phyloP scores from a whole-genome alignment of 2,797 vertebrate species.

The Delichon dasypus region DNA sequence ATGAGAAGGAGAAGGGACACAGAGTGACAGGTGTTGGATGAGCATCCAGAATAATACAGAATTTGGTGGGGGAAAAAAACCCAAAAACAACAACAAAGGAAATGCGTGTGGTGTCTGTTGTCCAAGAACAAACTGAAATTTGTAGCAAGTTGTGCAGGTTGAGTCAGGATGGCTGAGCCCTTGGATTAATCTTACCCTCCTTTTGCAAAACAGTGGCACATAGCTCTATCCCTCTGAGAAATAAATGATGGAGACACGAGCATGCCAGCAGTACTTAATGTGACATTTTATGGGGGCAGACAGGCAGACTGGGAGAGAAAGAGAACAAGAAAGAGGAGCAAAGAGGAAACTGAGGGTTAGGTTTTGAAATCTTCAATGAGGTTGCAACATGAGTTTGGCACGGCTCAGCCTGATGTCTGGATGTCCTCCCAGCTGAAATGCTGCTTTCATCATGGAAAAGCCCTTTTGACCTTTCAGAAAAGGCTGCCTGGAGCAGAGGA shows the following conservation, averaged over 20 bases:
- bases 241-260: not conserved
- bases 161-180: not conserved
- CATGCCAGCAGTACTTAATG: constrained; percentile 29
- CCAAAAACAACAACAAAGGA: not conserved
- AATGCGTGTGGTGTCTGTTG: not conserved
- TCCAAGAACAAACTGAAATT: not conserved
- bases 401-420: not conserved
- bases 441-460: constrained; percentile 26
- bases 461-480: not conserved
- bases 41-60: not conserved
- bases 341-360: constrained; percentile 52
- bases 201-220: constrained; percentile 40
- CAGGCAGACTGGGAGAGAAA: constrained; percentile 7
- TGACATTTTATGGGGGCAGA: constrained; percentile 3
- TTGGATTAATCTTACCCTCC: not conserved
- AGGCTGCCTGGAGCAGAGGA: not conserved
- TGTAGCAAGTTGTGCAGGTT: not conserved
- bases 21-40: not conserved
- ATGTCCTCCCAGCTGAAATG: constrained; percentile 25
- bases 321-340: constrained; percentile 52
- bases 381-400: constrained; percentile 53
- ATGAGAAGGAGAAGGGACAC: not conserved
- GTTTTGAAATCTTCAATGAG: constrained; percentile 57
- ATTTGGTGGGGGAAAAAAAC: not conserved
- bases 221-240: constrained; percentile 39